phyloP scores from a whole-genome alignment of 2,888 invertebrate genomes.

The Agonopterix heracliana region DNA sequence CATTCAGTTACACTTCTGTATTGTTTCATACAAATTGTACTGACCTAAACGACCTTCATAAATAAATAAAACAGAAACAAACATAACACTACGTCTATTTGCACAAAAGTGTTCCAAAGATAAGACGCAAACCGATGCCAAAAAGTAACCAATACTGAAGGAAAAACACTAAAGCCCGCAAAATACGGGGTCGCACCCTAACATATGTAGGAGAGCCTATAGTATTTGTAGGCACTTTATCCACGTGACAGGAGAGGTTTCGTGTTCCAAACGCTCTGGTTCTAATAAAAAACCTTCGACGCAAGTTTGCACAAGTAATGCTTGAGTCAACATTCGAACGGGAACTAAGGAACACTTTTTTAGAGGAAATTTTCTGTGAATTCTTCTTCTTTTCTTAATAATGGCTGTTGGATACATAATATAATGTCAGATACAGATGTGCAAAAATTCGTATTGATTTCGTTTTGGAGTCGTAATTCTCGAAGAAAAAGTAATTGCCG shows the following conservation, averaged over 20 bases:
- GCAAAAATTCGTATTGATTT: neutral
- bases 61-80: too few relatives aligned
- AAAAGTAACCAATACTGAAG: neutral
- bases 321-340: conserved; percentile 49
- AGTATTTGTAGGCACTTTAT: conserved; percentile 7
- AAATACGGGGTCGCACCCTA: conserved; percentile 3
- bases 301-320: conserved; percentile 65
- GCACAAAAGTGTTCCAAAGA: too few relatives aligned
- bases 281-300: conserved; percentile 42
- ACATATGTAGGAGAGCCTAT: conserved; percentile 8
- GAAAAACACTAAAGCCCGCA: conserved; percentile 3
- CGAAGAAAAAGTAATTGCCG: too few relatives aligned
- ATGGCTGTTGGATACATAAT: conserved; percentile 7
- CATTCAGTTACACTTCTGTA: neutral
- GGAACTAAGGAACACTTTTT: conserved; percentile 28
- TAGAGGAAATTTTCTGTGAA: conserved; percentile 12
- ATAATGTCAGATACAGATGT: conserved; percentile 4
- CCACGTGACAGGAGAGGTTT: conserved; percentile 10
- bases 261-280: conserved; percentile 7
- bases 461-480: too few relatives aligned
- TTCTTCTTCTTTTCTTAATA: conserved; percentile 11
- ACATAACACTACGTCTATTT: too few relatives aligned
- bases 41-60: neutral
- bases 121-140: neutral
- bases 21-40: neutral